Evolutionary conservation across 2,113 vertebrate genomes (phyloP).

Genomic region (Megaceryle torquata): DNA sequence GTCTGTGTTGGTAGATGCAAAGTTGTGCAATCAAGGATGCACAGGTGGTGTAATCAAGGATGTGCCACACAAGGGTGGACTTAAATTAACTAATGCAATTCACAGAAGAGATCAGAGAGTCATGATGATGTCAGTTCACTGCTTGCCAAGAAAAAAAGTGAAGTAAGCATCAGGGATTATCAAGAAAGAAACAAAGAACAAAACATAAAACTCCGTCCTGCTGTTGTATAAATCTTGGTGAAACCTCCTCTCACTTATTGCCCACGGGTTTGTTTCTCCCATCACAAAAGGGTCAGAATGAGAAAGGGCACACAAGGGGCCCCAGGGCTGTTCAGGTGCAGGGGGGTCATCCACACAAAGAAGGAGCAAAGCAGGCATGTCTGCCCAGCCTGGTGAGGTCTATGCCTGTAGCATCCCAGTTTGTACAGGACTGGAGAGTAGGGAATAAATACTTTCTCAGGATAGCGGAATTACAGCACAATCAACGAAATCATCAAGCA

Average conservation of each 20-base stretch:
- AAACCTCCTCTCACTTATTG: not conserved
- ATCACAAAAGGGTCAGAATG: not conserved
- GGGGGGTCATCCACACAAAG: not conserved
- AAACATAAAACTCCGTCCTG: not conserved
- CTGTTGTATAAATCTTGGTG: not conserved
- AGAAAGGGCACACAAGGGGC: accelerated
- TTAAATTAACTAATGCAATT: not conserved
- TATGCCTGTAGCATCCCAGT: accelerated
- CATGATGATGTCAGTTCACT: not conserved
- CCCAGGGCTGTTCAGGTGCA: not conserved
- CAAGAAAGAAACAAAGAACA: not conserved
- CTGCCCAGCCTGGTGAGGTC: not conserved
- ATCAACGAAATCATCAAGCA: not conserved
- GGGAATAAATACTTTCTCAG: accelerated
- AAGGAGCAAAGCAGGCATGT: not conserved
- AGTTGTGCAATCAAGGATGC: not conserved
- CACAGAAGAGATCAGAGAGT: not conserved
- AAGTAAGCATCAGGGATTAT: not conserved
- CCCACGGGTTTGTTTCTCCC: not conserved
- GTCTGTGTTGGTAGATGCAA: accelerated
- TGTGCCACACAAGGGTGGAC: accelerated
- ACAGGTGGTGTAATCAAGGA: not conserved
- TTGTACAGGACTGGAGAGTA: accelerated
- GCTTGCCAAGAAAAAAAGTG: not conserved
- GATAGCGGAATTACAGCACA: accelerated